Evolutionary conservation across 1,140 invertebrate species (phyloP).

Genomic region (Cydia splendana): DNA sequence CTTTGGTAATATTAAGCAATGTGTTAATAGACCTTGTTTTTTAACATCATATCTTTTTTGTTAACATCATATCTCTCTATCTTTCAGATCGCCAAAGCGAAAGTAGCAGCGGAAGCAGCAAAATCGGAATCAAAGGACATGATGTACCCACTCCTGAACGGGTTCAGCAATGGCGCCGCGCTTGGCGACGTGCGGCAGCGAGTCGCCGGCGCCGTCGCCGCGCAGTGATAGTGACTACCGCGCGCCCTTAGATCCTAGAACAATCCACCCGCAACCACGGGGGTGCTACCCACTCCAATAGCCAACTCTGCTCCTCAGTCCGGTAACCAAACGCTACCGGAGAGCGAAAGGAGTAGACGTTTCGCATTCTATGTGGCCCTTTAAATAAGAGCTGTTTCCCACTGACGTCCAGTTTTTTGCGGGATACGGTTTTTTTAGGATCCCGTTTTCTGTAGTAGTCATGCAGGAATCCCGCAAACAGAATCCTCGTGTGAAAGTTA

Average conservation of each 20-base stretch:
- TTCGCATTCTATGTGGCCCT: not conserved
- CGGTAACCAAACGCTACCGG: not conserved
- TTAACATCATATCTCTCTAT: not conserved
- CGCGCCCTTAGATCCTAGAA: not conserved
- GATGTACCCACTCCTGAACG: conserved; percentile 60
- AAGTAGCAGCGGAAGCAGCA: conserved; percentile 48
- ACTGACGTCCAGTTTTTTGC: too few relatives aligned
- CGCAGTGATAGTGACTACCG: conserved; percentile 66
- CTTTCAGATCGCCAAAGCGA: conserved; percentile 56
- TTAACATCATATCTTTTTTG: too few relatives aligned
- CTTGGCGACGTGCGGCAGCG: conserved; percentile 66
- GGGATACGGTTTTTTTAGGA: too few relatives aligned
- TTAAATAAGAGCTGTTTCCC: too few relatives aligned
- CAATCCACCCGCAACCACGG: conserved; percentile 1
- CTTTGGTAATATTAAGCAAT: too few relatives aligned
- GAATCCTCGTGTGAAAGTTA: too few relatives aligned
- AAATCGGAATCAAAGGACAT: conserved; percentile 61
- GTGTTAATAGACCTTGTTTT: too few relatives aligned
- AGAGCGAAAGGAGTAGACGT: not conserved
- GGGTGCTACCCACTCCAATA: conserved; percentile 6
- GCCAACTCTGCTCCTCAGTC: not conserved
- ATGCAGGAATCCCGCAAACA: too few relatives aligned
- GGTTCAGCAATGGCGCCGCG: conserved; percentile 65
- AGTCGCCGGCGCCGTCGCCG: conserved; percentile 69
- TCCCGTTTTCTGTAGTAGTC: too few relatives aligned